phyloP scores from a whole-genome alignment of 2,888 invertebrate genomes.

The Pandemis corylana region DNA sequence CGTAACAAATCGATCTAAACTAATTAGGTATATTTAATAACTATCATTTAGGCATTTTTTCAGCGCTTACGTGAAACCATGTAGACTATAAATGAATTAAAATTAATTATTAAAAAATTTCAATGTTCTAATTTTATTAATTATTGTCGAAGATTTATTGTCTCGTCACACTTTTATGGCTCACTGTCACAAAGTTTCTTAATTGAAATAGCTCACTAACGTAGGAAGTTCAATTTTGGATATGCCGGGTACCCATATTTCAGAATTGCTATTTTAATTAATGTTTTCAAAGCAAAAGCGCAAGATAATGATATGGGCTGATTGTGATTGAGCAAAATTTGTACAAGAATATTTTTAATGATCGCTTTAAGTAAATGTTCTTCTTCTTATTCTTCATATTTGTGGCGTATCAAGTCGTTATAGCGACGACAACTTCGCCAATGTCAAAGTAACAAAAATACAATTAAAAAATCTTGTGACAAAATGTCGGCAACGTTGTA shows the following conservation, averaged over 20 bases:
- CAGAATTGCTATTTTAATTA: not conserved
- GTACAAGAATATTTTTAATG: too few species aligned
- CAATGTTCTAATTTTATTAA: constrained; percentile 25
- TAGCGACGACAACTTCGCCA: too few species aligned
- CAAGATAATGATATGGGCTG: not conserved
- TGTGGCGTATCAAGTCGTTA: too few species aligned
- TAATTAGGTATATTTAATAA: constrained; percentile 48
- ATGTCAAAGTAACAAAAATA: too few species aligned
- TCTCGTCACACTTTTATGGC: constrained; percentile 9
- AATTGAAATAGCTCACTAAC: not conserved
- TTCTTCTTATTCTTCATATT: too few species aligned
- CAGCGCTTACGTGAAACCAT: constrained; percentile 66
- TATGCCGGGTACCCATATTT: not conserved
- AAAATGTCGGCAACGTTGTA: too few species aligned
- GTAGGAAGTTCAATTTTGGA: not conserved
- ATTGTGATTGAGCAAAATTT: too few species aligned
- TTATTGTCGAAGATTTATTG: constrained; percentile 50
- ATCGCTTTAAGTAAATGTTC: too few species aligned
- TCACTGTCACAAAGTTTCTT: not conserved
- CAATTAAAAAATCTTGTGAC: too few species aligned
- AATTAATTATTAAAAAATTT: constrained; percentile 23
- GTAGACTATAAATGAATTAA: constrained; percentile 40
- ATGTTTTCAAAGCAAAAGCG: too few species aligned
- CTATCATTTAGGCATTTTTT: constrained; percentile 69
- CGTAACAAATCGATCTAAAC: constrained; percentile 65